These are phyloP conservation scores for Alosa sapidissima DNA, from an alignment of 2,797 vertebrate species.

Conservation along the genomic window DNA sequence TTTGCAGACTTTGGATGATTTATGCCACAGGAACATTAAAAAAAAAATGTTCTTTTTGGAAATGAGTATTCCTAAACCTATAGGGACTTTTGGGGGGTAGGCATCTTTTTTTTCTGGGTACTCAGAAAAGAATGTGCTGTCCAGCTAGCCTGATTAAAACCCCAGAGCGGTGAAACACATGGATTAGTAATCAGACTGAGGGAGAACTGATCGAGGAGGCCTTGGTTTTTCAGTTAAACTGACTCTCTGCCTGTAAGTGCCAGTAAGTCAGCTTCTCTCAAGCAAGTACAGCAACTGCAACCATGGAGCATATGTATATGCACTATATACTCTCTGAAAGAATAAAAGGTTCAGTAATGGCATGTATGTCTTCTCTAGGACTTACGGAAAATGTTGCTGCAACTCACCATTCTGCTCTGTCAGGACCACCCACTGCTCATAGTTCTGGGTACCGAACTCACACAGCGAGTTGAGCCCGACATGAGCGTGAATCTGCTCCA, in stretches of 20 bases:
- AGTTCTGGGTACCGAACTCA: conserved; percentile 89
- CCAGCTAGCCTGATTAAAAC: neutral
- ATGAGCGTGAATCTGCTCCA: conserved; percentile 84
- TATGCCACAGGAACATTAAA: neutral
- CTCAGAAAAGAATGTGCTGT: neutral
- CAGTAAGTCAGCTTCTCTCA: neutral
- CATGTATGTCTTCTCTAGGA: neutral
- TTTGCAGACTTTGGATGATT: neutral
- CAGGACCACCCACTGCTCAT: conserved; percentile 91
- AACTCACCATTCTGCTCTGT: conserved; percentile 82
- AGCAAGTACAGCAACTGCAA: neutral
- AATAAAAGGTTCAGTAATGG: neutral
- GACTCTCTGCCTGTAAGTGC: neutral
- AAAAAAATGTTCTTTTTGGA: neutral
- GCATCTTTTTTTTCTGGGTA: neutral
- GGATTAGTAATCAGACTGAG: conserved; percentile 4
- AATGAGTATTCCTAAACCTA: neutral
- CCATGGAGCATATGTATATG: neutral
- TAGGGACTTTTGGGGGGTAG: neutral
- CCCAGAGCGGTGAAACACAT: neutral
- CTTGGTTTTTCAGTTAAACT: neutral
- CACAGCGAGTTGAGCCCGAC: conserved; percentile 74
- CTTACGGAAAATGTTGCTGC: neutral
- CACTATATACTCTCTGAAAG: neutral
- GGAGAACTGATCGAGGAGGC: neutral